These are phyloP conservation scores for Oreochromis grahami DNA, from an alignment of 2,797 vertebrate genomes.

Conservation along the genomic window DNA sequence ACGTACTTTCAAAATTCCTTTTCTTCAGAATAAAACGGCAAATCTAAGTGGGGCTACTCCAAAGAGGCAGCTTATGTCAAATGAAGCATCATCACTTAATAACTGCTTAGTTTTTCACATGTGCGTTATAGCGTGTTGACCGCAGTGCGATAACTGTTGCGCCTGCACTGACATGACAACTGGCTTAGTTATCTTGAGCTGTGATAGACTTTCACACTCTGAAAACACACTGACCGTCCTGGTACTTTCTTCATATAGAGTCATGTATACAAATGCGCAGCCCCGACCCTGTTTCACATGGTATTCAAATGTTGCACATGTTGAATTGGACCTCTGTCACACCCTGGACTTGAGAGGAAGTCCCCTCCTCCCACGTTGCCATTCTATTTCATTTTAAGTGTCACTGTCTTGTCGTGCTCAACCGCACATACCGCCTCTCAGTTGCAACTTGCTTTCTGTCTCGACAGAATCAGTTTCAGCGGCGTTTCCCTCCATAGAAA, in stretches of 20 bases:
- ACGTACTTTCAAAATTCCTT: background rate
- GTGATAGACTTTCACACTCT: background rate
- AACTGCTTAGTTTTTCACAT: background rate
- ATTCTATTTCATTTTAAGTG: conserved; percentile 1
- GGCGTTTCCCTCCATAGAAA: background rate
- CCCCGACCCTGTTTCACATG: background rate
- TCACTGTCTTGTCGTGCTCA: conserved; percentile 7
- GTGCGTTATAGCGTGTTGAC: background rate
- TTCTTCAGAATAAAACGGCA: background rate
- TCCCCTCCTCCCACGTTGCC: conserved; percentile 27
- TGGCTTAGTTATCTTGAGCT: background rate
- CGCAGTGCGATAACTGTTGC: background rate
- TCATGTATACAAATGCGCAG: background rate
- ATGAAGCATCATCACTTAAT: background rate
- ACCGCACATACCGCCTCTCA: conserved; percentile 1
- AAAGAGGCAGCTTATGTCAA: background rate
- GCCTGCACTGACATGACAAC: background rate
- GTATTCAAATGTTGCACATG: background rate
- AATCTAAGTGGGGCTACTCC: background rate
- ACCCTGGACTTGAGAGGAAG: conserved; percentile 55
- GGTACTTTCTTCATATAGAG: conserved; percentile 30
- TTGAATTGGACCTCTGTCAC: background rate
- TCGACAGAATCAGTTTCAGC: conserved; percentile 1
- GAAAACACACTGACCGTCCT: background rate
- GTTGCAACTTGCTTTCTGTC: background rate